phyloP scores from a whole-genome alignment of 1,140 invertebrate species.

The Ganaspis sp. region DNA sequence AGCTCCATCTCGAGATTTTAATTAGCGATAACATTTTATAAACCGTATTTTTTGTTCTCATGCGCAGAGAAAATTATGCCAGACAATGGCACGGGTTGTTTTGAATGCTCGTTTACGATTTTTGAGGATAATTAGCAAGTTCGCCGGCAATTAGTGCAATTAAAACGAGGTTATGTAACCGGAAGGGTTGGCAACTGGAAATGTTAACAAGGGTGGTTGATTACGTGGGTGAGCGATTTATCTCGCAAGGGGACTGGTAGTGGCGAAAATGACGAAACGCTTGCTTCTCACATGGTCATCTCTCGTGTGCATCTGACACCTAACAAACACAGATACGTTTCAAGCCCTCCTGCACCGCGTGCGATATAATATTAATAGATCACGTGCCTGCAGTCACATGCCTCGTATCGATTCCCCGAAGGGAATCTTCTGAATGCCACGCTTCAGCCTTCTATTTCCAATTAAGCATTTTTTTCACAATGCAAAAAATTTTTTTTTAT shows the following conservation, averaged over 20 bases:
- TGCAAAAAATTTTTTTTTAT: too few species aligned
- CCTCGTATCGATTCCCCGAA: slow-evolving; percentile 15
- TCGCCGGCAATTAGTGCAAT: neutral
- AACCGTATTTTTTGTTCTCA: neutral
- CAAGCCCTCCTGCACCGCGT: slow-evolving; percentile 41
- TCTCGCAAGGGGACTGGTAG: slow-evolving; percentile 31
- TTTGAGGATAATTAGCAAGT: neutral
- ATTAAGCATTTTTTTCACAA: too few species aligned
- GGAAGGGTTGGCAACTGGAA: neutral
- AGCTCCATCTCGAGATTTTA: slow-evolving; percentile 1
- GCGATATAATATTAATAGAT: slow-evolving; percentile 56
- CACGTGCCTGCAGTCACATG: slow-evolving; percentile 39
- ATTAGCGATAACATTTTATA: neutral
- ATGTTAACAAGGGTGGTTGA: neutral
- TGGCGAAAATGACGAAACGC: slow-evolving; percentile 41
- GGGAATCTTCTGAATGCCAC: neutral
- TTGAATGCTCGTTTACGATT: neutral
- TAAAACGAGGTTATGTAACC: slow-evolving; percentile 15
- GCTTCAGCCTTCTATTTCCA: neutral
- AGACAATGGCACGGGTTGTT: neutral
- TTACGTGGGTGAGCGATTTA: slow-evolving; percentile 38
- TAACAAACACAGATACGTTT: slow-evolving; percentile 40
- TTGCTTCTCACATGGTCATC: slow-evolving; percentile 40
- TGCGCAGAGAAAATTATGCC: neutral
- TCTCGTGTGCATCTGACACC: slow-evolving; percentile 42